Conservation (phyloP, 1,140 invertebrate species). For the honey bee (Apis mellifera) region DNA sequence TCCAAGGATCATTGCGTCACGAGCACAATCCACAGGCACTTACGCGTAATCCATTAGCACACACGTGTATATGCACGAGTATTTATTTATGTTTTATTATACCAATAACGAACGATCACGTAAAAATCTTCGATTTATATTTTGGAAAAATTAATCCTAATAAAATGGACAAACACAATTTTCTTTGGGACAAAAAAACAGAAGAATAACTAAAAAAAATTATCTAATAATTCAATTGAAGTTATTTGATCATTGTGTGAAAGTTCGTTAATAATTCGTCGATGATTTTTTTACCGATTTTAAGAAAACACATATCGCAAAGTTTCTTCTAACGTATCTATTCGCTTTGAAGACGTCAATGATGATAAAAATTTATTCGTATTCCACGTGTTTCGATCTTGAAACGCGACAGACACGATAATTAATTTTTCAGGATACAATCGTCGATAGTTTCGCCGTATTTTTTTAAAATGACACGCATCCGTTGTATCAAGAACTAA, state of each 20-base stretch:
- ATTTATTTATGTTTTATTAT: conserved; percentile 47
- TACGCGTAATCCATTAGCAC: conserved; percentile 61
- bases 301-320: background rate
- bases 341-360: background rate
- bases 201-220: accelerated
- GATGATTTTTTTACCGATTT: background rate
- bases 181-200: background rate
- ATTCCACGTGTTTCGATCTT: background rate
- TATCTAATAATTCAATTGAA: conserved; percentile 1
- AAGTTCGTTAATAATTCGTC: conserved; percentile 54
- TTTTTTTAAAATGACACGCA: background rate
- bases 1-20: conserved; percentile 59
- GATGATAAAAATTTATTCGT: conserved; percentile 6
- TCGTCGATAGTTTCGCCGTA: background rate
- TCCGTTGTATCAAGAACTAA: background rate
- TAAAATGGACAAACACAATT: background rate
- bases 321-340: background rate
- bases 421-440: conserved; percentile 10
- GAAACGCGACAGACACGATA: conserved; percentile 16
- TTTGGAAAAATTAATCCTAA: background rate
- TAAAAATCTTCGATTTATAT: conserved; percentile 38
- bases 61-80: background rate
- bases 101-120: conserved; percentile 36
- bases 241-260: conserved; percentile 24
- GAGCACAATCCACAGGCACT: conserved; percentile 20